A percentile compares a stretch with the other conserved stretches of the same genome.
Evolutionary conservation across 2,888 invertebrate genomes (phyloP).

Genomic region (Syritta pipiens): DNA sequence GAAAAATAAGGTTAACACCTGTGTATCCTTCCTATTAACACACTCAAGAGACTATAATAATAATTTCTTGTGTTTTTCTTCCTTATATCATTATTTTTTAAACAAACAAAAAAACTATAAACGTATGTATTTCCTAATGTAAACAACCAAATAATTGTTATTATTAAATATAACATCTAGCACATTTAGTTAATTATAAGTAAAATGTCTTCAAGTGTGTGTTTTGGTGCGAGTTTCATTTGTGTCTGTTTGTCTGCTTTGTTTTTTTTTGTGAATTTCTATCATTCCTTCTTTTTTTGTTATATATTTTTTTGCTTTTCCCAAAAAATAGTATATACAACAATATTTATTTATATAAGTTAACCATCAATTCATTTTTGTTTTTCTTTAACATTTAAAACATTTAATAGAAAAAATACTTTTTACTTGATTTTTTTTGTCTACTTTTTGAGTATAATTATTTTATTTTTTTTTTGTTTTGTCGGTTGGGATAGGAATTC

Average conservation of each 20-base stretch:
- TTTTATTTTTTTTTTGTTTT: conserved; percentile 31
- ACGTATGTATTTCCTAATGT: conserved; percentile 24
- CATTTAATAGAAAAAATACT: conserved; percentile 68
- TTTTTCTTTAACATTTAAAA: conserved; percentile 59
- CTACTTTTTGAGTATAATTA: conserved; percentile 48
- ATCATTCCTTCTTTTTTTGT: conserved; percentile 37
- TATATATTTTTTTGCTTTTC: conserved; percentile 21
- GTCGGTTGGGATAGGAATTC: conserved; percentile 66
- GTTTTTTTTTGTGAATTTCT: conserved; percentile 1
- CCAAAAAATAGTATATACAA: conserved; percentile 66
- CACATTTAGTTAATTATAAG: conserved; percentile 53
- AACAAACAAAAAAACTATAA: conserved; percentile 49
- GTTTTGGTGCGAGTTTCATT: conserved; percentile 52
- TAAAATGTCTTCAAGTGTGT: conserved; percentile 62
- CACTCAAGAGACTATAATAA: conserved; percentile 34
- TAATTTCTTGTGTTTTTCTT: conserved; percentile 1
- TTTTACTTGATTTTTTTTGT: conserved; percentile 36
- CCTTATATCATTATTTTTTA: conserved; percentile 12
- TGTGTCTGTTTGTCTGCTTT: conserved; percentile 15
- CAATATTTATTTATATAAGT: conserved; percentile 62
- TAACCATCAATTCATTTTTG: conserved; percentile 52
- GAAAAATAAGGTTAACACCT: conserved; percentile 49
- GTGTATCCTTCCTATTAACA: conserved; percentile 35
- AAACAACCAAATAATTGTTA: conserved; percentile 48
- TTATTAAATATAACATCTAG: conserved; percentile 53